Base-by-base conservation (phyloP, 1,140 invertebrate species). In the Cherax destructor region DNA sequence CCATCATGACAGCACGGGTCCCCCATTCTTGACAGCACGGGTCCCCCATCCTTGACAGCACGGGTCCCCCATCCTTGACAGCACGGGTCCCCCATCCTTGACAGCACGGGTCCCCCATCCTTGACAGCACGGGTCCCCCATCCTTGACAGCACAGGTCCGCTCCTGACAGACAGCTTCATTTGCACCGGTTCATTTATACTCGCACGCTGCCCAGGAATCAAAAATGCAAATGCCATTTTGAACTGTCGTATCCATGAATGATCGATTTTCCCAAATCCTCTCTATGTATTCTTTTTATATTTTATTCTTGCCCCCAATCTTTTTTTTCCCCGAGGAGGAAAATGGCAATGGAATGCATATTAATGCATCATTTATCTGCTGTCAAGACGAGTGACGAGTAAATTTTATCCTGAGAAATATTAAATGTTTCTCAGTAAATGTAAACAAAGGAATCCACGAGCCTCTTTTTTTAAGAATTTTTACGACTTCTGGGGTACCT, bases 211-310 rank as follows among this genome's bases (percentile, higher is more conserved):
- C n/a, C 69, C n/a, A 74, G 24, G n/a, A 65, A 21, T 16, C 61
- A 5, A 74, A 30, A 74, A 74, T 30, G n/a, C 69, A 74, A 74
- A 74, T 74, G 69, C 69, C 24, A 74, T 74, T 74, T 74, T 74
- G 24, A 74, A 74, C 69, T 74, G 69, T 74, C 24, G 69, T 5
- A 24, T 9, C 69, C 24, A 30, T 74, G 69, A 74, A 74, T 74
- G 69, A 30, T n/a, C 61, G 61, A 4, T 16, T 47, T 21, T 0
- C 76, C 16, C 77, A 21, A n/a, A 49, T 50, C 16, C 16, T 79
- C 77, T 5, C 41, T 79, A n/a, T 13, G 47, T 50, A 21, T 79
- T 79, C 49, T 50, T 52, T 79, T 30, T 65, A 65, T 65, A 21
- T 65, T 65, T 65, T 65, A 18, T 16, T 21, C 13, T 65, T 65